A percentile compares a stretch with the other conserved stretches of the same genome.
These are phyloP conservation scores for Gulo gulo DNA, from an alignment of 2,113 vertebrate species.

Conservation along the genomic window DNA sequence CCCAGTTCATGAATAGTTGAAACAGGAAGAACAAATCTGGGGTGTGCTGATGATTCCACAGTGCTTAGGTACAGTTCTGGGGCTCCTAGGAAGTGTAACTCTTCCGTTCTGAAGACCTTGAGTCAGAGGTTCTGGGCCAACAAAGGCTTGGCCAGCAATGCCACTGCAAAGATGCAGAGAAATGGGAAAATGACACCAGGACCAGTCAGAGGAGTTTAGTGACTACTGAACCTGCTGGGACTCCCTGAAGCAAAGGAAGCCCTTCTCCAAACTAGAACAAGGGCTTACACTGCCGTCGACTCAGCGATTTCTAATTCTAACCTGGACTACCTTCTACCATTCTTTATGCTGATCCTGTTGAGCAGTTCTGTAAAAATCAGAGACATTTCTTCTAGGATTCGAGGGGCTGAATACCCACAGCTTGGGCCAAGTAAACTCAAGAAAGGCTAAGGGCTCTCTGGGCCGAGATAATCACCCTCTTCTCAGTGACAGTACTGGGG, in stretches of 20 bases:
- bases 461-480: background rate
- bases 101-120: background rate
- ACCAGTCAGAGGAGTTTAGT: background rate
- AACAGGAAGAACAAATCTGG: background rate
- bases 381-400: background rate
- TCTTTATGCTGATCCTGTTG: background rate
- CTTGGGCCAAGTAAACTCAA: background rate
- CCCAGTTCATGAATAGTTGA: background rate
- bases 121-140: background rate
- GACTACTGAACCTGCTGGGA: background rate
- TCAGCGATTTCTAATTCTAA: background rate
- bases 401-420: background rate
- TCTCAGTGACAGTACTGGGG: background rate
- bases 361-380: background rate
- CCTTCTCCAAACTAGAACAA: background rate
- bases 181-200: background rate
- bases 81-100: background rate
- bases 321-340: background rate
- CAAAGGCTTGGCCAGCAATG: background rate
- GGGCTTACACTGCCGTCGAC: accelerated
- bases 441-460: background rate
- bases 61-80: background rate
- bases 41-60: background rate
- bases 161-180: background rate
- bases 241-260: background rate